Conservation (phyloP, 92 coral and sea anemone species). For the Epizoanthus stellaris region DNA sequence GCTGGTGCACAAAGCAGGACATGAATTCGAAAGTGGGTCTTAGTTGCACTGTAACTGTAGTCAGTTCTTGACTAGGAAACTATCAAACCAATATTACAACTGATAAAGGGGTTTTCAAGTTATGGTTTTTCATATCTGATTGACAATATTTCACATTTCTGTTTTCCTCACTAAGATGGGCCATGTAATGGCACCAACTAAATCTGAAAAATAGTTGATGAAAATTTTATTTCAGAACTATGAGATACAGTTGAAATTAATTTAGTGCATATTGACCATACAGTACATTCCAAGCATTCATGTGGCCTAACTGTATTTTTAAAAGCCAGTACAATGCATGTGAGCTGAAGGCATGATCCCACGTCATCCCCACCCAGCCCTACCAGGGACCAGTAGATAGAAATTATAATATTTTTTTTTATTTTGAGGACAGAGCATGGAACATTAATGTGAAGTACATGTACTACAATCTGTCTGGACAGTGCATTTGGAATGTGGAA, state of each 20-base stretch:
- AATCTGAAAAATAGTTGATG: not conserved
- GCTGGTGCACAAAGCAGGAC: constrained; percentile 40
- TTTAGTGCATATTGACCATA: constrained; percentile 3
- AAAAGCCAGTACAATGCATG: constrained; percentile 6
- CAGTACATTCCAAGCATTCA: not conserved
- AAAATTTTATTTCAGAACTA: constrained; percentile 1
- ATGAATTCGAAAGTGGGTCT: constrained; percentile 34
- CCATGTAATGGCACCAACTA: not conserved
- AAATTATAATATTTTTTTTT: too few relatives aligned
- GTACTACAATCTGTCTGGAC: constrained; percentile 1
- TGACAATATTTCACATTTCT: not conserved
- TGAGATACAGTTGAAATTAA: not conserved
- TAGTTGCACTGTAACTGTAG: not conserved
- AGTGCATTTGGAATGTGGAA: constrained; percentile 2
- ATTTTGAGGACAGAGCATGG: too few relatives aligned
- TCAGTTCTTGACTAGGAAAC: constrained; percentile 20
- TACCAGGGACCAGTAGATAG: too few relatives aligned
- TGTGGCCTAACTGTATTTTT: not conserved
- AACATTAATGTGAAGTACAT: not conserved
- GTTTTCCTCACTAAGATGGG: constrained; percentile 1
- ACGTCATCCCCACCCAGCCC: too few relatives aligned
- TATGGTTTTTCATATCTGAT: constrained; percentile 1
- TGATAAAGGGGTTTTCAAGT: constrained; percentile 1
- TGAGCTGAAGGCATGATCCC: too few relatives aligned
- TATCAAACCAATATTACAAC: constrained; percentile 9